These are phyloP conservation scores for Holothuria scabra DNA, from an alignment of 53 echinoderm and acorn worm genomes.

Conservation along the genomic window DNA sequence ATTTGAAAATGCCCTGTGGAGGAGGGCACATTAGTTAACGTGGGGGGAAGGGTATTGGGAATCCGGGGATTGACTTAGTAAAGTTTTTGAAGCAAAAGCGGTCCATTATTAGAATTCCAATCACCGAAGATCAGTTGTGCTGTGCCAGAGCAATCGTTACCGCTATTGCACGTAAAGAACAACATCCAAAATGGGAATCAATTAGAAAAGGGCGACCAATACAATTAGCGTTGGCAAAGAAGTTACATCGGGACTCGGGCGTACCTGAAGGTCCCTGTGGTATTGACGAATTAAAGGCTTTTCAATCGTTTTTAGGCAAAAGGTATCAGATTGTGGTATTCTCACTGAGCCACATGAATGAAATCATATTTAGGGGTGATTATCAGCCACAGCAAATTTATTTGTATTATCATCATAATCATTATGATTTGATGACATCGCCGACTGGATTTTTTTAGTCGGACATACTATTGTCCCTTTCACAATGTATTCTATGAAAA, in stretches of 20 bases:
- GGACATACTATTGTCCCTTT: constrained; percentile 57
- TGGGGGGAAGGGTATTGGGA: neutral
- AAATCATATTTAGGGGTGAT: constrained; percentile 37
- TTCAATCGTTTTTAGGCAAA: too few relatives aligned
- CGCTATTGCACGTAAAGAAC: constrained; percentile 48
- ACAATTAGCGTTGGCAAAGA: constrained; percentile 5
- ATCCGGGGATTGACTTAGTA: neutral
- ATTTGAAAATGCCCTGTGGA: constrained; percentile 41
- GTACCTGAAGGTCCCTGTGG: constrained; percentile 9
- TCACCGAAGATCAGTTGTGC: constrained; percentile 44
- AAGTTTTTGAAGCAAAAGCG: neutral
- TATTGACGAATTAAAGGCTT: too few relatives aligned
- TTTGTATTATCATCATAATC: constrained; percentile 55
- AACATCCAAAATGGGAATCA: constrained; percentile 30
- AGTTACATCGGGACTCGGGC: constrained; percentile 35
- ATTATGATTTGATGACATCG: constrained; percentile 45
- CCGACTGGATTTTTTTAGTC: constrained; percentile 39
- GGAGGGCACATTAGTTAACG: too few relatives aligned
- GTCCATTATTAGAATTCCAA: neutral
- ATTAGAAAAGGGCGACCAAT: constrained; percentile 32
- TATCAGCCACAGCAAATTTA: constrained; percentile 31
- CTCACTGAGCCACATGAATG: neutral
- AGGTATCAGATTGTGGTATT: too few relatives aligned
- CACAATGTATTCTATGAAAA: constrained; percentile 57
- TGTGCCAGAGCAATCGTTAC: constrained; percentile 70